Evolutionary conservation across 2,888 invertebrate species (phyloP).

Genomic region (Neuroscelio doddi): DNA sequence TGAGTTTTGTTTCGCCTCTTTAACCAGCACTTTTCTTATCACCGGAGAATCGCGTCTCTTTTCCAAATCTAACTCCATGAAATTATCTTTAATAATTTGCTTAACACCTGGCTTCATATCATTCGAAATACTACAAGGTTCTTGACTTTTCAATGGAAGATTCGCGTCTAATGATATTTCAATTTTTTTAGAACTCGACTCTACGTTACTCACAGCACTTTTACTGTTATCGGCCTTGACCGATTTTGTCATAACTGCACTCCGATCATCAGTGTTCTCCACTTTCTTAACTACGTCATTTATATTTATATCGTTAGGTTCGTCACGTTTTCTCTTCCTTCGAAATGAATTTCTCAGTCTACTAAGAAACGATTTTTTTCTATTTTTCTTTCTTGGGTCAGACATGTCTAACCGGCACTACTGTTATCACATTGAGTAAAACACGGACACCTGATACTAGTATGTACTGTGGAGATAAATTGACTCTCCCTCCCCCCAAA

Average conservation of each 20-base stretch:
- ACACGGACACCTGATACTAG: background rate
- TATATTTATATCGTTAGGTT: background rate
- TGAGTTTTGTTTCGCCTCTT: conserved; percentile 39
- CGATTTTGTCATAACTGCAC: background rate
- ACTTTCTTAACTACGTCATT: background rate
- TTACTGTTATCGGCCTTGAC: conserved; percentile 34
- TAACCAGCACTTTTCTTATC: conserved; percentile 36
- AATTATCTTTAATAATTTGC: too few relatives aligned
- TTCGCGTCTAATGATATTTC: background rate
- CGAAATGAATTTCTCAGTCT: conserved; percentile 25
- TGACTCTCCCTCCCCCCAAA: background rate
- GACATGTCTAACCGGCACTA: conserved; percentile 11
- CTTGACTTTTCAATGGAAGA: too few relatives aligned
- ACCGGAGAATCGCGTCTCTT: conserved; percentile 3
- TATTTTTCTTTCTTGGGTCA: conserved; percentile 3
- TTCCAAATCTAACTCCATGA: conserved; percentile 7
- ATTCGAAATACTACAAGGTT: too few relatives aligned
- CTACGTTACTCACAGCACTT: conserved; percentile 17
- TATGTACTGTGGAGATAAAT: background rate
- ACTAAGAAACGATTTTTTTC: conserved; percentile 14
- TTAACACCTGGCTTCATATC: conserved; percentile 1
- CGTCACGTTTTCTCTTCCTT: conserved; percentile 7
- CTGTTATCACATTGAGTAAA: background rate
- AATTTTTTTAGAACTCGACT: background rate
- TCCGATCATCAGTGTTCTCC: background rate